Evolutionary conservation across 2,797 vertebrate genomes (phyloP).

Genomic region (Acipenser ruthenus): DNA sequence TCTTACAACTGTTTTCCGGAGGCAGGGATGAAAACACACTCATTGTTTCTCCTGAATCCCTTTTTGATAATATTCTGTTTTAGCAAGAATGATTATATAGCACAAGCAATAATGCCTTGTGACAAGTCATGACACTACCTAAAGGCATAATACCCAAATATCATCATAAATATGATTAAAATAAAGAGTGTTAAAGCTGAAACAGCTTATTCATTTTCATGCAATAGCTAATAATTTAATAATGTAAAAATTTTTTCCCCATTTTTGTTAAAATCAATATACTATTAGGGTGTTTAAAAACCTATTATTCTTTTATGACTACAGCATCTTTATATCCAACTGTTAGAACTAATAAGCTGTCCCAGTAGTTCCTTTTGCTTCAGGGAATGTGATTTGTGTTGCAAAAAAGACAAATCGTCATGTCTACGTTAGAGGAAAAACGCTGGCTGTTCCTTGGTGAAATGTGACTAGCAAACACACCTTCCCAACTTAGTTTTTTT

Average conservation of each 20-base stretch:
- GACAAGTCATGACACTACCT: not conserved
- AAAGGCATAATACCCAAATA: not conserved
- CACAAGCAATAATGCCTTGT: too few species aligned
- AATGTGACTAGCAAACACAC: slow-evolving; percentile 1
- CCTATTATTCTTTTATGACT: not conserved
- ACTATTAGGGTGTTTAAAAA: not conserved
- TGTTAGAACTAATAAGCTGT: not conserved
- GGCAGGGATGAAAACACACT: too few species aligned
- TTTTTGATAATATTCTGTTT: too few species aligned
- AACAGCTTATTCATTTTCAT: not conserved
- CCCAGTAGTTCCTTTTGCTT: not conserved
- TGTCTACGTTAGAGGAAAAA: not conserved
- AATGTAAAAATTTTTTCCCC: not conserved
- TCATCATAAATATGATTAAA: not conserved
- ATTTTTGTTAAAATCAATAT: not conserved
- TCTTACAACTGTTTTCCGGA: too few species aligned
- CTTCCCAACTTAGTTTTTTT: not conserved
- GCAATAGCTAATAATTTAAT: not conserved
- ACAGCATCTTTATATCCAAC: not conserved
- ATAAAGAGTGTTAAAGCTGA: not conserved
- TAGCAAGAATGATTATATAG: too few species aligned
- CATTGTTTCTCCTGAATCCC: too few species aligned
- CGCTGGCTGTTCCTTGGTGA: not conserved
- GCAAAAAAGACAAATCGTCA: not conserved
- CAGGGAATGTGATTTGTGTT: not conserved